Evolutionary conservation across 2,797 vertebrate species (phyloP).

Genomic region (Labeo calbasu): DNA sequence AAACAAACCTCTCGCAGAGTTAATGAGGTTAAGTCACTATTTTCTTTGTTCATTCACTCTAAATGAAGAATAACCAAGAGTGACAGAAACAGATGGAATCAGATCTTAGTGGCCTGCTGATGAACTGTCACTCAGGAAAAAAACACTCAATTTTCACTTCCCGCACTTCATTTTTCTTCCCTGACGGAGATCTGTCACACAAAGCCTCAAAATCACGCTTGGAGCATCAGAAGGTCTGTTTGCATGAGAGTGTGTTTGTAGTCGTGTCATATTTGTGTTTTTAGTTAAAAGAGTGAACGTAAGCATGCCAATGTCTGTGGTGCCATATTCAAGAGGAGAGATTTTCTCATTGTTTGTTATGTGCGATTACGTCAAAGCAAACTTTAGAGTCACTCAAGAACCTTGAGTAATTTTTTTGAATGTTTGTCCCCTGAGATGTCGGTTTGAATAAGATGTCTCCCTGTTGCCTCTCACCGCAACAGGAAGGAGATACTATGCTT

Average conservation of each 20-base stretch:
- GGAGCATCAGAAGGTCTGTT: background rate
- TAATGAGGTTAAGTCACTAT: conserved; percentile 62
- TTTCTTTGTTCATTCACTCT: conserved; percentile 44
- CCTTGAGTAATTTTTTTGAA: conserved; percentile 68
- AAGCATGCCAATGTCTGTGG: background rate
- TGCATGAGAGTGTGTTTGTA: background rate
- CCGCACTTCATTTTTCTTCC: conserved; percentile 66
- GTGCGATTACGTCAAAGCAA: conserved; percentile 29
- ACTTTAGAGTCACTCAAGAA: conserved; percentile 55
- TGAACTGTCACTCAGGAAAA: conserved; percentile 63
- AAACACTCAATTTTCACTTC: conserved; percentile 40
- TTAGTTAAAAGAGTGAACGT: conserved; percentile 14
- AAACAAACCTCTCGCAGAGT: conserved; percentile 61
- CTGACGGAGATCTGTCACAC: conserved; percentile 49
- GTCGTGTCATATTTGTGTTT: conserved; percentile 22
- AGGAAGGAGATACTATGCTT: conserved; percentile 14
- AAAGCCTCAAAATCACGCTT: conserved; percentile 32
- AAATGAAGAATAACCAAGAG: conserved; percentile 35
- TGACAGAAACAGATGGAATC: conserved; percentile 39
- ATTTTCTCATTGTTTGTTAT: conserved; percentile 48
- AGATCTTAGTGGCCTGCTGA: conserved; percentile 51
- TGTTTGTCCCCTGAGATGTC: conserved; percentile 69
- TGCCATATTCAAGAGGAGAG: conserved; percentile 31
- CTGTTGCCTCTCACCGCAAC: conserved; percentile 60
- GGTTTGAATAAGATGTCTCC: conserved; percentile 71